These are phyloP conservation scores for Steinernema carpocapsae DNA, from an alignment of 2,888 invertebrate species.

Conservation along the genomic window DNA sequence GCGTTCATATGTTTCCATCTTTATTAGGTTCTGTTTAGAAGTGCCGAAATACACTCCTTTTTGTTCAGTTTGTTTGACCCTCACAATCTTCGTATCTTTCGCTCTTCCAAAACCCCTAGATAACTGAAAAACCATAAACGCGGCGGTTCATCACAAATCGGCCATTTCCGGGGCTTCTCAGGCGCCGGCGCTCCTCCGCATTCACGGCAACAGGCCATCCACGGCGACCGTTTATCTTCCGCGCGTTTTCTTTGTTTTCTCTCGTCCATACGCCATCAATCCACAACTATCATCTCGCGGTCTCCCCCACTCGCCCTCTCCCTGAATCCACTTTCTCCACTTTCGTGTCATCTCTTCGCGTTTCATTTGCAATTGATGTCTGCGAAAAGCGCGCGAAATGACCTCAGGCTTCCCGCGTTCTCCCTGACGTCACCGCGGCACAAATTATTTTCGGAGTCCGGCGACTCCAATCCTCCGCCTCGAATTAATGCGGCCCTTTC, in stretches of 20 bases:
- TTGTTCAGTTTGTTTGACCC: too few species aligned
- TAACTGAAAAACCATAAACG: too few species aligned
- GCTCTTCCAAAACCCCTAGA: too few species aligned
- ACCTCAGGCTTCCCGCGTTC: background rate
- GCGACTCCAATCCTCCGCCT: background rate
- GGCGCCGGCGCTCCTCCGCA: too few species aligned
- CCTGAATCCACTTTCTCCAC: background rate
- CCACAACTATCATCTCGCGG: background rate
- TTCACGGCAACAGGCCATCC: background rate
- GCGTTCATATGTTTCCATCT: too few species aligned
- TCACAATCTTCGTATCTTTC: too few species aligned
- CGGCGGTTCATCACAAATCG: too few species aligned
- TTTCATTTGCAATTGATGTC: background rate
- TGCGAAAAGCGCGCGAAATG: background rate
- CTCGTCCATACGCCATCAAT: background rate
- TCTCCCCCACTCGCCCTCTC: background rate
- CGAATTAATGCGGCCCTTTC: too few species aligned
- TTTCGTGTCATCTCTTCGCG: background rate
- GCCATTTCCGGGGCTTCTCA: too few species aligned
- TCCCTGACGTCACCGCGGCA: background rate
- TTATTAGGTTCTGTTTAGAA: too few species aligned
- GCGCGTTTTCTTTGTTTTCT: background rate
- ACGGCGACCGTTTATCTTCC: background rate
- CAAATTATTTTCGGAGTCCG: background rate
- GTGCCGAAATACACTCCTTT: too few species aligned